Evolutionary conservation across 1,140 invertebrate genomes (phyloP).

Genomic region (Drosophila ficusphila): DNA sequence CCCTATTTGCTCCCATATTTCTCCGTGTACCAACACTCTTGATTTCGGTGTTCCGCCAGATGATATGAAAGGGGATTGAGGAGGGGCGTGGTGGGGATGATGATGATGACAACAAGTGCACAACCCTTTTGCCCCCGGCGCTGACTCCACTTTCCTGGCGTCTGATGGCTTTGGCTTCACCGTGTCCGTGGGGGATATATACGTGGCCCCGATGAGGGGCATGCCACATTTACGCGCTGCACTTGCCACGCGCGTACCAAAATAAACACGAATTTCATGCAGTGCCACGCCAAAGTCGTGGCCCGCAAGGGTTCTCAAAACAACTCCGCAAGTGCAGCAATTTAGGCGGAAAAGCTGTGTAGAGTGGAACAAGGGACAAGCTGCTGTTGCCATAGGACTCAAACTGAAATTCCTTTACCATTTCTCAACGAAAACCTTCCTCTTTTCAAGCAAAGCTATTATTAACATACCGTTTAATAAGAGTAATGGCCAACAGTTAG

Average conservation of each 20-base stretch:
- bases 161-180: constrained; percentile 38
- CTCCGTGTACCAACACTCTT: background rate
- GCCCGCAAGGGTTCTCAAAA: constrained; percentile 35
- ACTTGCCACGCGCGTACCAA: constrained; percentile 73
- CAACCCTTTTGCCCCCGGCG: constrained; percentile 66
- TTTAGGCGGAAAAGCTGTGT: constrained; percentile 45
- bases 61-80: constrained; percentile 26
- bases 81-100: constrained; percentile 26
- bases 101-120: constrained; percentile 74
- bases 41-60: constrained; percentile 22
- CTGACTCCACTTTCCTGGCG: constrained; percentile 43
- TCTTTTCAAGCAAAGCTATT: no score
- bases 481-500: no score
- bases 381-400: background rate
- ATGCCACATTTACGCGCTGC: constrained; percentile 66
- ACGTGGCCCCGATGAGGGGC: constrained; percentile 50
- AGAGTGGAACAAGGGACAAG: background rate
- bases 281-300: constrained; percentile 3
- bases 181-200: constrained; percentile 19
- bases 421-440: background rate
- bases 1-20: background rate
- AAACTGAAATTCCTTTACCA: constrained; percentile 3
- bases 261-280: constrained; percentile 60
- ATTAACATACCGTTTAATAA: no score
- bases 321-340: constrained; percentile 50